A percentile compares a stretch with the other conserved stretches of the same genome.
phyloP scores from a whole-genome alignment of 2,888 invertebrate genomes.

The Eupithecia subfuscata region DNA sequence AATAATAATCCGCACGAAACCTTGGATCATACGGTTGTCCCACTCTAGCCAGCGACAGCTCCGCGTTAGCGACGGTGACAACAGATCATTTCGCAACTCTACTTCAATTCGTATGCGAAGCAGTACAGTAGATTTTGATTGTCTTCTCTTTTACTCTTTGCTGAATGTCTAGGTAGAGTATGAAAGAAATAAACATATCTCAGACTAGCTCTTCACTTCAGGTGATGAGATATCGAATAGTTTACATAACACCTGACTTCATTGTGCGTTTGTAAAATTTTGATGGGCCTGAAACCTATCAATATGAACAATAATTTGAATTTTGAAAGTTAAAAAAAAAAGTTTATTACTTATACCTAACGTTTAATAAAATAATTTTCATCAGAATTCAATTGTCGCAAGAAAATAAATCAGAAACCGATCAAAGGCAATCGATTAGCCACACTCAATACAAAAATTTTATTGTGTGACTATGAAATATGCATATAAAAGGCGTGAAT shows the following conservation, averaged over 20 bases:
- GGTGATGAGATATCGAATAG: too few species aligned
- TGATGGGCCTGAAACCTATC: slow-evolving; percentile 2
- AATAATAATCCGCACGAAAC: slow-evolving; percentile 79
- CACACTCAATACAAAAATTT: slow-evolving; percentile 37
- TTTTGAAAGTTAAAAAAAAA: background rate
- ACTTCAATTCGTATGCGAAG: slow-evolving; percentile 61
- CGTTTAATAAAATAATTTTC: background rate
- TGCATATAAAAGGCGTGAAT: slow-evolving; percentile 52
- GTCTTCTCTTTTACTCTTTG: slow-evolving; percentile 71
- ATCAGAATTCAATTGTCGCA: slow-evolving; percentile 11
- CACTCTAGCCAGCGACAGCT: slow-evolving; percentile 70
- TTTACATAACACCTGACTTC: slow-evolving; percentile 56
- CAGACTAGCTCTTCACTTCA: slow-evolving; percentile 29
- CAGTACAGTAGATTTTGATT: slow-evolving; percentile 58
- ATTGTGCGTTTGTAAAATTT: slow-evolving; percentile 18
- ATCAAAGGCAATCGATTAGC: slow-evolving; percentile 39
- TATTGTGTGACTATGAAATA: slow-evolving; percentile 43
- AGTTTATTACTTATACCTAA: background rate
- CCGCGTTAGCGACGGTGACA: slow-evolving; percentile 64
- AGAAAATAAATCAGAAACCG: slow-evolving; percentile 1
- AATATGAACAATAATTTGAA: background rate
- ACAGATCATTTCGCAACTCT: slow-evolving; percentile 68
- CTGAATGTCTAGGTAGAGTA: slow-evolving; percentile 53
- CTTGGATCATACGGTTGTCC: slow-evolving; percentile 73
- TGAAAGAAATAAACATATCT: slow-evolving; percentile 60